These are phyloP conservation scores for Ormyrus nitidulus DNA, from an alignment of 2,888 invertebrate genomes.

Conservation along the genomic window DNA sequence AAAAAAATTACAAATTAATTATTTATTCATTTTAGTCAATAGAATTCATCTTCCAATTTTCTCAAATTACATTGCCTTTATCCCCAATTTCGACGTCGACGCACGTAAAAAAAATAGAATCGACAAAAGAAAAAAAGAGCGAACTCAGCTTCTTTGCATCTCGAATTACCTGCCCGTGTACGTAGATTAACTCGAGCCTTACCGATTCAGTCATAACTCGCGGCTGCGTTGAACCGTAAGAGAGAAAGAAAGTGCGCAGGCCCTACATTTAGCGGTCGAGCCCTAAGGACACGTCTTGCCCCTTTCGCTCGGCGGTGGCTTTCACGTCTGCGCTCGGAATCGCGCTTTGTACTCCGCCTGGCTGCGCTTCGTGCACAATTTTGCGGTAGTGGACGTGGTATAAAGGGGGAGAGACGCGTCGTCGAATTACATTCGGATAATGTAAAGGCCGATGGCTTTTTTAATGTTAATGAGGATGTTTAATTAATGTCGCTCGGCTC, in stretches of 20 bases:
- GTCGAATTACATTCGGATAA: no score
- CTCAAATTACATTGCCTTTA: background rate
- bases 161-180: background rate
- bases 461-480: no score
- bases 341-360: conserved; percentile 39
- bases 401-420: no score
- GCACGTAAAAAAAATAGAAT: background rate
- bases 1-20: no score
- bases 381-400: no score
- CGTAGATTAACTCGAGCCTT: conserved; percentile 9
- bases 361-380: background rate
- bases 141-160: background rate
- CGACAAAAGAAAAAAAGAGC: no score
- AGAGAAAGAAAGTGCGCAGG: conserved; percentile 7
- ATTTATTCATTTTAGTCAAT: no score
- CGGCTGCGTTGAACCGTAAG: conserved; percentile 5
- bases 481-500: no score
- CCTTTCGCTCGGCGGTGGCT: conserved; percentile 23
- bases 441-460: no score
- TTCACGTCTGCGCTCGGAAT: conserved; percentile 14
- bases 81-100: background rate
- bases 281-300: conserved; percentile 57
- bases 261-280: conserved; percentile 19
- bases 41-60: background rate
- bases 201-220: conserved; percentile 35